Conservation (phyloP, 2,888 invertebrate species). For the Diaprepes abbreviatus region DNA sequence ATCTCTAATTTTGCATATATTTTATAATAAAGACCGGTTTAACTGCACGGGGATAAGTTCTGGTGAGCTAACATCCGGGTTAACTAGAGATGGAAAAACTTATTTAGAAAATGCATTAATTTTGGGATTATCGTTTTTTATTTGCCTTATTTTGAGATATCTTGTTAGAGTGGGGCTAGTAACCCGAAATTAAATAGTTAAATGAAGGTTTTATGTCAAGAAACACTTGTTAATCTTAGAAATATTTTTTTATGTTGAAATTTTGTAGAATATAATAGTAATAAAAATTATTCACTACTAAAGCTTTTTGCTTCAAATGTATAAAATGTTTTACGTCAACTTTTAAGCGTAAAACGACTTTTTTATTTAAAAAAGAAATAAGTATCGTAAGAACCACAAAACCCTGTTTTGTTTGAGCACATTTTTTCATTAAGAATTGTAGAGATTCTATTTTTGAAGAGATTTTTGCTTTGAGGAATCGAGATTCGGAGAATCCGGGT, state of each 20-base stretch:
- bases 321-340: constrained; percentile 33
- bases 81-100: neutral
- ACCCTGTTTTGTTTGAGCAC: constrained; percentile 26
- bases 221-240: constrained; percentile 6
- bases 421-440: constrained; percentile 25
- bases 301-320: constrained; percentile 47
- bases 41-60: too few species aligned
- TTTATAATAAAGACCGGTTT: neutral
- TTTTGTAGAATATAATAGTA: constrained; percentile 38
- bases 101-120: too few species aligned
- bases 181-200: too few species aligned
- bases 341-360: constrained; percentile 14
- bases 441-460: constrained; percentile 9
- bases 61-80: neutral
- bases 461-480: too few species aligned
- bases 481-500: too few species aligned
- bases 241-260: constrained; percentile 21
- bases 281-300: constrained; percentile 42
- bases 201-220: too few species aligned
- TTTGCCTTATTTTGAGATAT: too few species aligned
- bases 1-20: neutral
- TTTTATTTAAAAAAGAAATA: constrained; percentile 28
- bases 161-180: too few species aligned
- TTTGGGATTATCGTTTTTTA: too few species aligned
- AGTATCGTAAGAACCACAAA: constrained; percentile 28